These are phyloP conservation scores for Hephaestus fuliginosus DNA, from an alignment of 2,797 vertebrate species.

Conservation along the genomic window DNA sequence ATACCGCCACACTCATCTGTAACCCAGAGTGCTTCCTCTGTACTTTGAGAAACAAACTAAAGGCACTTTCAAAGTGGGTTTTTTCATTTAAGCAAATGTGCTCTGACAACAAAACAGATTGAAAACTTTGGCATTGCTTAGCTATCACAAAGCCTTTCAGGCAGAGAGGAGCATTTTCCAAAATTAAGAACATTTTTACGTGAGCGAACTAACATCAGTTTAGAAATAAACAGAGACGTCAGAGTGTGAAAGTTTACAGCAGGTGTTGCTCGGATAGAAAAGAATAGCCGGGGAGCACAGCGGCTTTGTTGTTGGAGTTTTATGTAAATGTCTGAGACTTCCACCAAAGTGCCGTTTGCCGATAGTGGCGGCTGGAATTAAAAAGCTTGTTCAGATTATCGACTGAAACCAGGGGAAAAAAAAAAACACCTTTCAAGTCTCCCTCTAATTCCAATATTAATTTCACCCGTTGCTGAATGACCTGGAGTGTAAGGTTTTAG, in stretches of 20 bases:
- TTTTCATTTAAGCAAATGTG: constrained; percentile 38
- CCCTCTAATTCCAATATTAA: constrained; percentile 14
- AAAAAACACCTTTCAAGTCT: constrained; percentile 11
- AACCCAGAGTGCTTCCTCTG: not conserved
- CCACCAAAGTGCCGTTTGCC: constrained; percentile 12
- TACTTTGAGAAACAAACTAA: not conserved
- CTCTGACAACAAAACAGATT: constrained; percentile 15
- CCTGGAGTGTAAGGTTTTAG: not conserved
- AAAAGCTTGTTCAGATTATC: constrained; percentile 19
- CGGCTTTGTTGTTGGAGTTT: constrained; percentile 17
- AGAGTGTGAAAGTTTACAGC: constrained; percentile 21
- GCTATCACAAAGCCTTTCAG: constrained; percentile 9
- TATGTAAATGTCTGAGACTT: constrained; percentile 15
- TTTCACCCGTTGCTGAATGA: not conserved
- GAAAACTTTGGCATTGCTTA: constrained; percentile 18
- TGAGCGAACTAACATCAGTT: not conserved
- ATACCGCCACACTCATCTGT: not conserved
- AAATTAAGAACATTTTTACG: constrained; percentile 18
- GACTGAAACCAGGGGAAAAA: not conserved
- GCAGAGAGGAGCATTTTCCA: constrained; percentile 17
- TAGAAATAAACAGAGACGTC: not conserved
- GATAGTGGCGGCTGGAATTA: constrained; percentile 24
- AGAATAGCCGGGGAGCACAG: not conserved
- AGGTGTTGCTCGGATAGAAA: constrained; percentile 22
- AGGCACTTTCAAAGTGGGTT: not conserved